A percentile compares a stretch with the other conserved stretches of the same genome.
Conservation (phyloP, 2,113 vertebrate genomes). For the Garra rufa region DNA sequence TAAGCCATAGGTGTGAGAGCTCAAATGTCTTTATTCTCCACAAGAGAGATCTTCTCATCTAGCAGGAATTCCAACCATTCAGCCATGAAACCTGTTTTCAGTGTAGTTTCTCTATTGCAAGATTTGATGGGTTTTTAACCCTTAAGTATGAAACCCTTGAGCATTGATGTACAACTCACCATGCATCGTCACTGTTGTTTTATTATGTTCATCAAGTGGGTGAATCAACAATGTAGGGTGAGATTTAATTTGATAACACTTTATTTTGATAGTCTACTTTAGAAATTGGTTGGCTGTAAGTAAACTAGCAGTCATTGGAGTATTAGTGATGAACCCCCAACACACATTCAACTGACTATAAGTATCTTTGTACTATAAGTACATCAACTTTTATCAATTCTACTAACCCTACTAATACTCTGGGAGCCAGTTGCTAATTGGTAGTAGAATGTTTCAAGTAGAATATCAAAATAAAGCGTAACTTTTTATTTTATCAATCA, state of each 20-base stretch:
- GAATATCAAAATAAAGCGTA: background rate
- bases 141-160: background rate
- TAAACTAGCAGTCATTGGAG: background rate
- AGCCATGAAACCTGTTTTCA: background rate
- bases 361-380: background rate
- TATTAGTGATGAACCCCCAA: too few relatives aligned
- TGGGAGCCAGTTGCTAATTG: too few relatives aligned
- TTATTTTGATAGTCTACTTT: background rate
- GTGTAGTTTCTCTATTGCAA: background rate
- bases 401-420: background rate
- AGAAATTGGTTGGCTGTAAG: background rate
- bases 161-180: background rate
- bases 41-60: slow-evolving; percentile 5
- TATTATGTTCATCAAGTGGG: background rate
- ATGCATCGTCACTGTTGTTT: background rate
- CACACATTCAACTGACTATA: background rate
- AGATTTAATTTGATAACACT: background rate
- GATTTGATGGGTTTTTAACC: background rate
- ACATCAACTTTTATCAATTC: too few relatives aligned
- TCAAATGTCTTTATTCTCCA: background rate
- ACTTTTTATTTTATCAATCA: background rate
- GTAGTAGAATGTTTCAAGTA: too few relatives aligned
- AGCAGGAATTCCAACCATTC: slow-evolving; percentile 26
- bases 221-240: background rate
- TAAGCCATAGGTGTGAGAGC: slow-evolving; percentile 10